Percentiles rank a stretch among this genome's conserved stretches.
Conservation (phyloP, 1,140 invertebrate genomes). For the Aphaenogaster floridana region DNA sequence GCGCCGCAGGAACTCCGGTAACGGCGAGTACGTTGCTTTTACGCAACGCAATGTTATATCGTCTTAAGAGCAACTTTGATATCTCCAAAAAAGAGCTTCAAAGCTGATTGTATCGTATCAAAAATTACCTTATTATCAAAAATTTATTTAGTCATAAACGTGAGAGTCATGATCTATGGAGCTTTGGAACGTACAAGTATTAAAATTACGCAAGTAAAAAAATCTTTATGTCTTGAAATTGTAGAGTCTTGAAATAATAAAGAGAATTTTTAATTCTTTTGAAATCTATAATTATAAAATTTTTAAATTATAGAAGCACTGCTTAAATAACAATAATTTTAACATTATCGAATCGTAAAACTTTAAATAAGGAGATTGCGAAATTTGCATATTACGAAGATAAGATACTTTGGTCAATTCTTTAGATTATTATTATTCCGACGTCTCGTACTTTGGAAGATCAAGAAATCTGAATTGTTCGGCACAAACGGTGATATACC, state of each 20-base stretch:
- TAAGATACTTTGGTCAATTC: background rate
- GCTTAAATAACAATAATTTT: constrained; percentile 1
- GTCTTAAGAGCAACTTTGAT: constrained; percentile 14
- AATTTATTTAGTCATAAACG: constrained; percentile 7
- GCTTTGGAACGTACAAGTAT: background rate
- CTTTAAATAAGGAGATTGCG: background rate
- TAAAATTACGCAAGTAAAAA: background rate
- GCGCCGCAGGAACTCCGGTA: constrained; percentile 34
- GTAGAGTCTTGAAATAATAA: background rate
- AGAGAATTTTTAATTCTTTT: background rate
- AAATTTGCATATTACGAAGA: background rate
- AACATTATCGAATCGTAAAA: background rate
- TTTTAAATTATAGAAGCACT: background rate
- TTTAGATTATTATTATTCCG: background rate
- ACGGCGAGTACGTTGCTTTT: constrained; percentile 5
- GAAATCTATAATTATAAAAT: background rate
- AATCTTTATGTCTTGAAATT: background rate
- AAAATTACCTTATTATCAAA: constrained; percentile 14
- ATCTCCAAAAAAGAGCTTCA: constrained; percentile 11
- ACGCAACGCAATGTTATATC: constrained; percentile 40
- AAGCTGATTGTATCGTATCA: background rate
- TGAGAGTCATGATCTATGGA: background rate
- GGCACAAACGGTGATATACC: background rate
- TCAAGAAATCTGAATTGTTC: background rate
- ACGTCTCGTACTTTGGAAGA: background rate